These are phyloP conservation scores for Encarsia formosa DNA, from an alignment of 2,888 invertebrate species.

Conservation along the genomic window DNA sequence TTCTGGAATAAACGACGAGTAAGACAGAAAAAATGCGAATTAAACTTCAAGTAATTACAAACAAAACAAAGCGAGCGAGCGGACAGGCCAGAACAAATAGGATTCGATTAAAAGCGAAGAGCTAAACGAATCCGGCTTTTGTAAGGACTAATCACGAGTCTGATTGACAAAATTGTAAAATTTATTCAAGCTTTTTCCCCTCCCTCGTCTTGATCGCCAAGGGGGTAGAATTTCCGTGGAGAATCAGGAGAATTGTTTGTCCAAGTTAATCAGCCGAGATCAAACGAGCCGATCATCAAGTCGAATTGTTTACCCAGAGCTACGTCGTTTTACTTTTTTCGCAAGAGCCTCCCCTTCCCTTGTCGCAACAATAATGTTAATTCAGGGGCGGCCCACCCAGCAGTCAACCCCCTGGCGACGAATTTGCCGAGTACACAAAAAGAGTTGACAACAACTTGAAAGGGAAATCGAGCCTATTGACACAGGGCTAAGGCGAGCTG, in stretches of 20 bases:
- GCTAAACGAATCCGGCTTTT: constrained; percentile 1
- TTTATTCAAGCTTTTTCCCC: too few relatives aligned
- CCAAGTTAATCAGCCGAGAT: constrained; percentile 51
- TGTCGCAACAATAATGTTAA: constrained; percentile 53
- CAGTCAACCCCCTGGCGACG: constrained; percentile 40
- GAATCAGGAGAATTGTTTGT: constrained; percentile 50
- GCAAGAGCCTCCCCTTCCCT: constrained; percentile 43
- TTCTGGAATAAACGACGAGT: too few relatives aligned
- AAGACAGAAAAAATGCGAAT: too few relatives aligned
- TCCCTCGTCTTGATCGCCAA: too few relatives aligned
- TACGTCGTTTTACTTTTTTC: too few relatives aligned
- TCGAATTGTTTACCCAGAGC: constrained; percentile 49
- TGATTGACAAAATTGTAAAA: too few relatives aligned
- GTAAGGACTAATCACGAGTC: too few relatives aligned
- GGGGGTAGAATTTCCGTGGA: constrained; percentile 31
- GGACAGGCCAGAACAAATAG: too few relatives aligned
- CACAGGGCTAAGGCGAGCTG: constrained; percentile 31
- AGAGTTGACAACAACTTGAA: constrained; percentile 52
- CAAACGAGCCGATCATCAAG: constrained; percentile 52
- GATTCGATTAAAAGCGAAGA: constrained; percentile 3
- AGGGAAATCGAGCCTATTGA: constrained; percentile 53
- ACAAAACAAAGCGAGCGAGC: too few relatives aligned
- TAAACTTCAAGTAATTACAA: too few relatives aligned
- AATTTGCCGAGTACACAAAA: constrained; percentile 51
- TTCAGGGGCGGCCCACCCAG: constrained; percentile 38